Evolutionary conservation across 2,888 invertebrate species (phyloP).

Genomic region (Tanypteryx hageni): DNA sequence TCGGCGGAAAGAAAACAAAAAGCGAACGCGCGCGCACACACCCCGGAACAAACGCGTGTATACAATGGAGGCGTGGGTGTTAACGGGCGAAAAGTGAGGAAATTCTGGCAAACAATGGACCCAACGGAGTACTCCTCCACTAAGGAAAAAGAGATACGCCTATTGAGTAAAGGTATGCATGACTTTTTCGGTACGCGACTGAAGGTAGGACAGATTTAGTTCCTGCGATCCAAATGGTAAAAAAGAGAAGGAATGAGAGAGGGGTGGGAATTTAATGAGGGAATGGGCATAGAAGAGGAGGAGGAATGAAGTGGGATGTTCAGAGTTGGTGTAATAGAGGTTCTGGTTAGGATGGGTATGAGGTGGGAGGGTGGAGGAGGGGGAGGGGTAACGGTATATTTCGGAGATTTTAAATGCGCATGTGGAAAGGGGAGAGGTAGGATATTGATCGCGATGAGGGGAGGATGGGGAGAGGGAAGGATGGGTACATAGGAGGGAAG

Average conservation of each 20-base stretch:
- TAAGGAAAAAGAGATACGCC: neutral
- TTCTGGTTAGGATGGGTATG: neutral
- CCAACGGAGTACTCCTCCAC: neutral
- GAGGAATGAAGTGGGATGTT: neutral
- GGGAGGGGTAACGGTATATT: neutral
- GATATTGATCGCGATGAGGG: slow-evolving; percentile 30
- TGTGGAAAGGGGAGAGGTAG: neutral
- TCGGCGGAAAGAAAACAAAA: neutral
- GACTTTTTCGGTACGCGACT: neutral
- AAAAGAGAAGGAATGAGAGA: too few species aligned
- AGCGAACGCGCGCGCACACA: neutral
- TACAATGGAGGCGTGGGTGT: slow-evolving; percentile 28
- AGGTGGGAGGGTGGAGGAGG: neutral
- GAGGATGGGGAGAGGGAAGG: neutral
- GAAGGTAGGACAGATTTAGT: neutral
- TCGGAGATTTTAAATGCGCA: neutral
- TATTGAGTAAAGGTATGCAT: neutral
- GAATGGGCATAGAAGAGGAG: too few species aligned
- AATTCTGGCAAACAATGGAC: slow-evolving; percentile 13
- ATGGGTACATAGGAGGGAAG: too few species aligned
- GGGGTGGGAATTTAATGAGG: too few species aligned
- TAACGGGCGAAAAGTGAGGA: slow-evolving; percentile 24
- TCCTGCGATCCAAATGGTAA: neutral
- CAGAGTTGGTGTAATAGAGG: neutral
- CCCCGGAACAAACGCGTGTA: neutral